Evolutionary conservation across 2,113 vertebrate genomes (phyloP).

Genomic region (Cyanistes caeruleus): DNA sequence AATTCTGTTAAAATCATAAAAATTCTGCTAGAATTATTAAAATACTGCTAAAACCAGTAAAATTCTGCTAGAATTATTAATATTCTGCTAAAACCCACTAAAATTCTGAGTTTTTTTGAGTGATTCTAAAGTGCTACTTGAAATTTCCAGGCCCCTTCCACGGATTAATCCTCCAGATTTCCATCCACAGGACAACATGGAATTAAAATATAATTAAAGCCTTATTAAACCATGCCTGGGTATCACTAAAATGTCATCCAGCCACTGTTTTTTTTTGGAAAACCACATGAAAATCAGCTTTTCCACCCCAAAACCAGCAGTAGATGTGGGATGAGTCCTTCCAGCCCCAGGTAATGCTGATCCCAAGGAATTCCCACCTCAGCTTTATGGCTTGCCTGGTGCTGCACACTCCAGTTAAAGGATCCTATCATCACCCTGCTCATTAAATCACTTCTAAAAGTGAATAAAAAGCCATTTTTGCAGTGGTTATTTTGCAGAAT

Average conservation of each 20-base stretch:
- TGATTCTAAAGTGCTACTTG: background rate
- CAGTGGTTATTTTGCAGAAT: background rate
- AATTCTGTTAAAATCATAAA: background rate
- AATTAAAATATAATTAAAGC: background rate
- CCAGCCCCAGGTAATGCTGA: background rate
- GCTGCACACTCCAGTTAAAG: background rate
- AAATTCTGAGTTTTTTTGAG: background rate
- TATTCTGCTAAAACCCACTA: no score
- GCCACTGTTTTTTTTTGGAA: background rate
- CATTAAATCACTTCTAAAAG: background rate
- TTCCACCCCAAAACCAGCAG: background rate
- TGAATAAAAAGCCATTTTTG: background rate
- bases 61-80: background rate
- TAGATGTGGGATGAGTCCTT: background rate
- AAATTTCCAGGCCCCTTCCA: background rate
- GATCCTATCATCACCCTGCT: rapidly evolving
- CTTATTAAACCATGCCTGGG: background rate
- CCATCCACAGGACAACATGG: background rate
- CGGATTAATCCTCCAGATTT: background rate
- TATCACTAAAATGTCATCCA: background rate
- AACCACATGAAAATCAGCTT: background rate
- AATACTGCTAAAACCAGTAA: background rate
- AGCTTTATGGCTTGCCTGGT: background rate
- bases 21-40: background rate
- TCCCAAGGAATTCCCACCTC: conserved; percentile 77